phyloP scores from a whole-genome alignment of 2,113 vertebrate species.

The Tachycineta bicolor region DNA sequence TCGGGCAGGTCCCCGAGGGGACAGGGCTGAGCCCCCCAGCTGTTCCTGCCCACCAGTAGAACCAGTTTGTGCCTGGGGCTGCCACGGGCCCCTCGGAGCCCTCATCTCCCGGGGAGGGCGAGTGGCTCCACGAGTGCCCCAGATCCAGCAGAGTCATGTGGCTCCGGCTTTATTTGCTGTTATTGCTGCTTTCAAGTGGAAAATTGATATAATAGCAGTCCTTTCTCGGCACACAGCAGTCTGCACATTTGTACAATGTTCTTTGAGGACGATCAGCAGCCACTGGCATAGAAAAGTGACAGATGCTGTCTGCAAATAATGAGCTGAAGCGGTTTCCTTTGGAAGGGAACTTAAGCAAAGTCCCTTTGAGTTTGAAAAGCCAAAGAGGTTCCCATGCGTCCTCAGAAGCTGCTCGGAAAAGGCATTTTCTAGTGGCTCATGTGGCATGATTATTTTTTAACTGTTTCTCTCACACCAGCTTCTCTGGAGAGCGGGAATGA shows the following conservation, averaged over 20 bases:
- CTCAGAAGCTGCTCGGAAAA: not conserved
- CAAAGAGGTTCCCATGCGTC: not conserved
- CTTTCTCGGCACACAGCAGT: slow-evolving; percentile 58
- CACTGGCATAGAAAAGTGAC: slow-evolving; percentile 56
- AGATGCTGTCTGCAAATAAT: slow-evolving; percentile 72
- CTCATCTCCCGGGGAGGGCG: not conserved
- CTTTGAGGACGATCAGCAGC: slow-evolving; percentile 55
- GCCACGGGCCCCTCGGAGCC: not conserved
- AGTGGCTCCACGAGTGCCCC: slow-evolving; percentile 1
- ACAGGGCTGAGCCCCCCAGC: not conserved
- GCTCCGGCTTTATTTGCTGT: slow-evolving; percentile 62
- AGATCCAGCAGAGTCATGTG: slow-evolving; percentile 44
- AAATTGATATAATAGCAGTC: slow-evolving; percentile 68
- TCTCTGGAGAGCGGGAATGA: not conserved
- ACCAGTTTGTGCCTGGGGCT: not conserved
- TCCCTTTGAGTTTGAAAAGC: slow-evolving; percentile 50
- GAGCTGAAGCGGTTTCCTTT: slow-evolving; percentile 56
- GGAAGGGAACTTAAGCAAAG: slow-evolving; percentile 51
- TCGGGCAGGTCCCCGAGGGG: not conserved
- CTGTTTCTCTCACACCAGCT: not conserved
- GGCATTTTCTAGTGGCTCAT: not conserved
- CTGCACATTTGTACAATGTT: slow-evolving; percentile 46
- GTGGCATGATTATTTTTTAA: not conserved
- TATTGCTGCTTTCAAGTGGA: slow-evolving; percentile 72
- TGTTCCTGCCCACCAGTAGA: not conserved